These are phyloP conservation scores for Cichlasoma orientale DNA, from an alignment of 2,797 vertebrate species.

Conservation along the genomic window DNA sequence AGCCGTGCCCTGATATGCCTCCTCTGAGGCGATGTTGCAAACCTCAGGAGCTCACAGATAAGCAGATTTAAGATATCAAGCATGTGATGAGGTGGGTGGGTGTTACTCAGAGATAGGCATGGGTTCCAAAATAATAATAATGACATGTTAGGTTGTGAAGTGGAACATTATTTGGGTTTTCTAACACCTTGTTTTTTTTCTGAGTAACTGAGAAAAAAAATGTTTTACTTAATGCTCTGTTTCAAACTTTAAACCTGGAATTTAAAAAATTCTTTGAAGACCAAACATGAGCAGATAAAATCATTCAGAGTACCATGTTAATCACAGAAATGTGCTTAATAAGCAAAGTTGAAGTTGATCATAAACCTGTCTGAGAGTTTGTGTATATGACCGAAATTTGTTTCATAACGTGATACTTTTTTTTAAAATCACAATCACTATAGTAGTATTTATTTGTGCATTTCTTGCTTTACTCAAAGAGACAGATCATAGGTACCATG, in stretches of 20 bases:
- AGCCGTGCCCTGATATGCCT: conserved; percentile 34
- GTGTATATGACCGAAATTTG: neutral
- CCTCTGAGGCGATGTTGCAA: conserved; percentile 65
- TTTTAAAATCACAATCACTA: neutral
- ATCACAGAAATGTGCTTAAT: conserved; percentile 11
- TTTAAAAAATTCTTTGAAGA: conserved; percentile 25
- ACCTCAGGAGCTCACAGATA: conserved; percentile 54
- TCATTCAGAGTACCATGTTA: conserved; percentile 13
- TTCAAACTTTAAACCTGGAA: conserved; percentile 29
- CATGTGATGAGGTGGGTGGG: conserved; percentile 40
- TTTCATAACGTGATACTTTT: neutral
- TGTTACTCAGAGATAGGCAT: conserved; percentile 11
- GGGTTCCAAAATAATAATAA: conserved; percentile 10
- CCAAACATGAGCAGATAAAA: conserved; percentile 50
- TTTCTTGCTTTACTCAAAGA: neutral
- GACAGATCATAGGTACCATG: neutral
- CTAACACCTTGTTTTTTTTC: conserved; percentile 19
- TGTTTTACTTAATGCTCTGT: conserved; percentile 21
- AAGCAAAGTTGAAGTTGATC: neutral
- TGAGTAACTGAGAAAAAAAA: conserved; percentile 12
- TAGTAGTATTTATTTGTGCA: neutral
- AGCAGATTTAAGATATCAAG: conserved; percentile 53
- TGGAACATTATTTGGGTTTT: conserved; percentile 51
- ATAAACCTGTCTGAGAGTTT: neutral
- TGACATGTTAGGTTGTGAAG: conserved; percentile 26